Evolutionary conservation across 2,888 invertebrate genomes (phyloP).

Genomic region (Lampropteryx suffumata): DNA sequence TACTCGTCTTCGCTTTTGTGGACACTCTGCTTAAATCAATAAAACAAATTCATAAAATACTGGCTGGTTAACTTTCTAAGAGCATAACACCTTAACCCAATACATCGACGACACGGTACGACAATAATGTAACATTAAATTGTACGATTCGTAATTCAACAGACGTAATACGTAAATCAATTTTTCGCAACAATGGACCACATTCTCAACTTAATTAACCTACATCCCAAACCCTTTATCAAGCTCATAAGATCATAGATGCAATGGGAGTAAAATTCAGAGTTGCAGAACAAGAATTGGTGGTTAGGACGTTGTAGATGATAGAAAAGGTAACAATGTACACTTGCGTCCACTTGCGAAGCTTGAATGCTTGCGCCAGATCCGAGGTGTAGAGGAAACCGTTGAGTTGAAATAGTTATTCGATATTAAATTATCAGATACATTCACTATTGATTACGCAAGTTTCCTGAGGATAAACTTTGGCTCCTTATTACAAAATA

Average conservation of each 20-base stretch:
- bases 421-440: conserved; percentile 10
- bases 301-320: conserved; percentile 31
- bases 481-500: not conserved
- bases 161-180: conserved; percentile 79
- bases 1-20: not conserved
- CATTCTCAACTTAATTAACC: conserved; percentile 24
- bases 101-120: conserved; percentile 48
- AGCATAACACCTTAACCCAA: conserved; percentile 38
- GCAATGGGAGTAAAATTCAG: conserved; percentile 21
- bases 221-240: conserved; percentile 19
- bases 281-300: conserved; percentile 18
- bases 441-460: not conserved
- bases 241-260: conserved; percentile 33
- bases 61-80: conserved; percentile 34
- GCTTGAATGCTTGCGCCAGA: conserved; percentile 71
- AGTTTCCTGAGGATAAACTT: conserved; percentile 5
- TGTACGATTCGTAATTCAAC: conserved; percentile 49
- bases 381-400: conserved; percentile 60
- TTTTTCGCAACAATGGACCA: conserved; percentile 76
- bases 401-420: conserved; percentile 40
- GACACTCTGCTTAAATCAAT: conserved; percentile 5
- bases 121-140: conserved; percentile 55
- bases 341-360: conserved; percentile 69
- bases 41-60: conserved; percentile 33
- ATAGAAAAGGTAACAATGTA: conserved; percentile 61